phyloP scores from a whole-genome alignment of 2,888 invertebrate species.

The Acrobasis suavella region DNA sequence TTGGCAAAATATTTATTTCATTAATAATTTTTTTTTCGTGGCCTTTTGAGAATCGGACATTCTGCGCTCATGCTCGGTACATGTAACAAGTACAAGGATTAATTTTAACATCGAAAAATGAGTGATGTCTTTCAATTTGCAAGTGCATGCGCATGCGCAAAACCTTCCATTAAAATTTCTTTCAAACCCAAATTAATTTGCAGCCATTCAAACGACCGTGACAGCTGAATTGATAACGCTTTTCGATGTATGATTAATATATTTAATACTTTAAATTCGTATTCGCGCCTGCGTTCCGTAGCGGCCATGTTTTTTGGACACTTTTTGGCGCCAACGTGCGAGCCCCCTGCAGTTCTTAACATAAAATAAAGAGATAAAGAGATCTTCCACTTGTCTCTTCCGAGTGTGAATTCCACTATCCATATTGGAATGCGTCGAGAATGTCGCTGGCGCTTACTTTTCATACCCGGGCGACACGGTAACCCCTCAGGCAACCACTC shows the following conservation, averaged over 20 bases:
- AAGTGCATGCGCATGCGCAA: neutral
- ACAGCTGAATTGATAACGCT: slow-evolving; percentile 44
- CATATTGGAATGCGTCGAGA: too few relatives aligned
- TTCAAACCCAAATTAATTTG: slow-evolving; percentile 22
- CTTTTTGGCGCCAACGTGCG: slow-evolving; percentile 55
- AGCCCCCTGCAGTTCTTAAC: slow-evolving; percentile 43
- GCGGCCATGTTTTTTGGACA: slow-evolving; percentile 53
- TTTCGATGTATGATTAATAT: slow-evolving; percentile 46
- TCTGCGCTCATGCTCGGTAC: neutral
- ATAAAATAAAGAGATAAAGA: neutral
- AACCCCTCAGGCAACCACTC: too few relatives aligned
- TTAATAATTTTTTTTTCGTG: neutral
- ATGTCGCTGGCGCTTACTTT: too few relatives aligned
- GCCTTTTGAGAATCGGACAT: neutral
- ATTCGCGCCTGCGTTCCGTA: slow-evolving; percentile 40
- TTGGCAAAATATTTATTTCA: too few relatives aligned
- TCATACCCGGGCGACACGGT: too few relatives aligned
- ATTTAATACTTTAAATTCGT: slow-evolving; percentile 38
- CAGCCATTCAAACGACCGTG: slow-evolving; percentile 26
- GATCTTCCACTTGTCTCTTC: neutral
- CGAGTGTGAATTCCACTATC: too few relatives aligned
- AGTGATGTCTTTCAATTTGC: slow-evolving; percentile 16
- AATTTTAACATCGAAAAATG: slow-evolving; percentile 9
- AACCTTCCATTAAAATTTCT: slow-evolving; percentile 17
- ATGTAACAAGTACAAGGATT: slow-evolving; percentile 13